phyloP scores from a whole-genome alignment of 2,113 vertebrate genomes.

The Nasalis larvatus region DNA sequence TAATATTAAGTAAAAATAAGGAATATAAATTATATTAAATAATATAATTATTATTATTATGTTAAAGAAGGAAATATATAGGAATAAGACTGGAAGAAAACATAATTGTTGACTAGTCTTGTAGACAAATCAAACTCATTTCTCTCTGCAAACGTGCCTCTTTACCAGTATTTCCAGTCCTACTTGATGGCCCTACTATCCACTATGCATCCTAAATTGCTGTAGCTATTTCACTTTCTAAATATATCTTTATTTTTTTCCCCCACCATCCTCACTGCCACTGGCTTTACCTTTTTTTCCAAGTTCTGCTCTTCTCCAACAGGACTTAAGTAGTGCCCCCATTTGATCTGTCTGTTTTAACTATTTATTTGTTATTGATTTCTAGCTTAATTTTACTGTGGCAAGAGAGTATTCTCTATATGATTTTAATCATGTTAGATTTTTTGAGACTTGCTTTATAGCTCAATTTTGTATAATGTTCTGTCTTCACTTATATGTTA shows the following conservation, averaged over 20 bases:
- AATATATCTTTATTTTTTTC: not conserved
- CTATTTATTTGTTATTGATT: not conserved
- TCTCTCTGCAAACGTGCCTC: not conserved
- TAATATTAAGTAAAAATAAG: not conserved
- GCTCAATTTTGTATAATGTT: not conserved
- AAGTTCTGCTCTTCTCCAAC: not conserved
- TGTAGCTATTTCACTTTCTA: not conserved
- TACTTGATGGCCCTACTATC: not conserved
- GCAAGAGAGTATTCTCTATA: not conserved
- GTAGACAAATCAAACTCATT: not conserved
- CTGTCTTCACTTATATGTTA: not conserved
- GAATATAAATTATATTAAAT: not conserved
- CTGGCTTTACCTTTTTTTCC: not conserved
- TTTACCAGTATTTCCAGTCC: not conserved
- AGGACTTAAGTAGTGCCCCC: not conserved
- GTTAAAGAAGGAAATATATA: not conserved
- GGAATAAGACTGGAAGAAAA: not conserved
- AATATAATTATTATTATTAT: not conserved
- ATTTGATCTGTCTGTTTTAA: not conserved
- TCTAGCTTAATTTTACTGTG: not conserved
- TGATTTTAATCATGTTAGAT: not conserved
- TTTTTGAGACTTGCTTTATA: not conserved
- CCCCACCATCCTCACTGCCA: not conserved
- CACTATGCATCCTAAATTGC: not conserved
- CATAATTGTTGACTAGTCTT: not conserved